These are phyloP conservation scores for Mesocricetus auratus DNA, from an alignment of 2,113 vertebrate species.

Conservation along the genomic window DNA sequence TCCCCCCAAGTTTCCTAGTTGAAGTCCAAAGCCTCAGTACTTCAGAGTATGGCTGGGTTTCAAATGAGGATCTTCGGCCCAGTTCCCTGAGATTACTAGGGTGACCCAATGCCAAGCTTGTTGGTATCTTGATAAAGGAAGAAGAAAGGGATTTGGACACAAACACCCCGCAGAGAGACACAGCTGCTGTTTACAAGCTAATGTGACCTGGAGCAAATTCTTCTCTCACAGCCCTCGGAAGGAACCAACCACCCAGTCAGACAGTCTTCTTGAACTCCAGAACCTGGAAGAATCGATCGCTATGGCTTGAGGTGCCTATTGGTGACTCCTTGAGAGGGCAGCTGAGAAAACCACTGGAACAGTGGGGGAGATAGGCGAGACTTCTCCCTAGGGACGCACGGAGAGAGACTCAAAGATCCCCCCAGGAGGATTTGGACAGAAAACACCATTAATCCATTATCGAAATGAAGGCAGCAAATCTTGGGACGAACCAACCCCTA, in stretches of 20 bases:
- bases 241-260: neutral
- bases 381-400: neutral
- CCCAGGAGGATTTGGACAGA: neutral
- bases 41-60: neutral
- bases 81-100: neutral
- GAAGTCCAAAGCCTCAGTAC: neutral
- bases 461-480: neutral
- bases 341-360: neutral
- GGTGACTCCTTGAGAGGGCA: neutral
- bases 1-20: neutral
- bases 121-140: neutral
- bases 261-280: neutral
- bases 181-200: neutral
- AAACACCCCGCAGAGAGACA: neutral
- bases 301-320: neutral
- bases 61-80: neutral
- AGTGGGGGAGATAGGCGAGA: rapidly evolving
- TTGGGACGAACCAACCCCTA: neutral
- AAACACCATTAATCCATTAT: neutral
- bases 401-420: neutral
- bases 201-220: neutral
- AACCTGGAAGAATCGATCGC: neutral
- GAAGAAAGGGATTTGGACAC: neutral
- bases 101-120: neutral
- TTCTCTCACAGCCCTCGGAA: neutral